Base-by-base conservation (phyloP, 2,888 invertebrate species). In the Gymnoscelis rufifasciata region DNA sequence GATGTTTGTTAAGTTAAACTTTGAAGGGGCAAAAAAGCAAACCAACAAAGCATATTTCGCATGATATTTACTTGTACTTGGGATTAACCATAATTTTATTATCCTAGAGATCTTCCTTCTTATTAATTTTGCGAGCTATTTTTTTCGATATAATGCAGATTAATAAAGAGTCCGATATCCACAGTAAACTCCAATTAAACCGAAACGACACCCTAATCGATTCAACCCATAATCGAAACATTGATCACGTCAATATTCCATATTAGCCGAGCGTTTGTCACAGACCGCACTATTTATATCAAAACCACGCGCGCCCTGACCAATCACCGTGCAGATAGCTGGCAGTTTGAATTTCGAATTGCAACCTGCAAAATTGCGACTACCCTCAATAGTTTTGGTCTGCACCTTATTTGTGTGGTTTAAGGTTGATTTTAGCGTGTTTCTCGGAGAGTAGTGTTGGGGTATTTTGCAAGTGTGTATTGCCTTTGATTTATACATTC, bases 281-380 rank as follows among this genome's bases (percentile, higher is more conserved):
- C 71, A 62, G 67, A 83, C 84, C 84, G 66, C 84, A 80, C 86
- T 80, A 86, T 86, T 86, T 83, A 81, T 86, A 83, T 79, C 81
- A 68, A 67, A 67, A 74, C 78, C 79, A 74, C 74, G 68, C 76
- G 78, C 74, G 77, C 78, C 74, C 84, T 76, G 82, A 80, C 86
- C 86, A 83, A 87, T 86, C 86, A 78, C 81, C 73, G 76, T 69
- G 68, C 71, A 65, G 79, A 83, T 83, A 81, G 70, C 73, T 74
- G 71, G 76, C 83, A 79, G 82, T 84, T 83, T 82, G 83, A 83
- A 83, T 83, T 84, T 73, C 74, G 76, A 81, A 81, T 75, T 66
- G 74, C 71, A 63, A 71, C 62, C 64, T 60, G 60, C 76, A 64
- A 73, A 68, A 69, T 67, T 66, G 51, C 56, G 38, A 56, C 59